Conservation (phyloP, 1,140 invertebrate genomes). For the Halictus rubicundus region DNA sequence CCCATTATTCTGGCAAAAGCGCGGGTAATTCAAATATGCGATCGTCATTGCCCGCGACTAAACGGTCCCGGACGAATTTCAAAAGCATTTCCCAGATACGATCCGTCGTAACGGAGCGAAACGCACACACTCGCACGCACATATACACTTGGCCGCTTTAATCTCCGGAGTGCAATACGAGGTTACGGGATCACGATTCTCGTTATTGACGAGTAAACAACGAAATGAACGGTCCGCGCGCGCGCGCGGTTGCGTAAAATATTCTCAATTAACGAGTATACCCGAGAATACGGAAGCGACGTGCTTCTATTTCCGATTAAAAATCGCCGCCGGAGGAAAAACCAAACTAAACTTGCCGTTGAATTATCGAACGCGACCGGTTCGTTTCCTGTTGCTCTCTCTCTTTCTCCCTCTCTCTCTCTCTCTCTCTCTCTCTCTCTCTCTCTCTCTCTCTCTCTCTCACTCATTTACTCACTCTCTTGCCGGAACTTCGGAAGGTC, state of each 20-base stretch:
- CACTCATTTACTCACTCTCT: neutral
- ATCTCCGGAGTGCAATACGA: neutral
- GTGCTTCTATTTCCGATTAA: neutral
- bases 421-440: no score
- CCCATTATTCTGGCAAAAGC: neutral
- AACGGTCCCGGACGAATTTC: neutral
- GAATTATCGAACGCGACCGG: neutral
- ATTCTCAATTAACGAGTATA: slow-evolving; percentile 34
- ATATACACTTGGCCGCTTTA: neutral
- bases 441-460: no score
- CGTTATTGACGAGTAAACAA: slow-evolving; percentile 46
- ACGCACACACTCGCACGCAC: neutral
- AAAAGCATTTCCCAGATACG: neutral
- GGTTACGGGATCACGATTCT: neutral
- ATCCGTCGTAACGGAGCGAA: neutral
- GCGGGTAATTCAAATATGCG: neutral
- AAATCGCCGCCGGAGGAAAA: no score
- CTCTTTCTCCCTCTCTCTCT: no score
- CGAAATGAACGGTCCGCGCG: slow-evolving; percentile 24
- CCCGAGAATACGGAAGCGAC: neutral
- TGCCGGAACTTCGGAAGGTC: neutral
- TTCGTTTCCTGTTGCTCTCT: neutral
- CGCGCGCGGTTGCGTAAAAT: slow-evolving; percentile 11
- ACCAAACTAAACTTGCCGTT: neutral
- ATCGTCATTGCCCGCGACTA: neutral